phyloP scores from a whole-genome alignment of 2,113 vertebrate genomes.

The Syngnathus typhle region DNA sequence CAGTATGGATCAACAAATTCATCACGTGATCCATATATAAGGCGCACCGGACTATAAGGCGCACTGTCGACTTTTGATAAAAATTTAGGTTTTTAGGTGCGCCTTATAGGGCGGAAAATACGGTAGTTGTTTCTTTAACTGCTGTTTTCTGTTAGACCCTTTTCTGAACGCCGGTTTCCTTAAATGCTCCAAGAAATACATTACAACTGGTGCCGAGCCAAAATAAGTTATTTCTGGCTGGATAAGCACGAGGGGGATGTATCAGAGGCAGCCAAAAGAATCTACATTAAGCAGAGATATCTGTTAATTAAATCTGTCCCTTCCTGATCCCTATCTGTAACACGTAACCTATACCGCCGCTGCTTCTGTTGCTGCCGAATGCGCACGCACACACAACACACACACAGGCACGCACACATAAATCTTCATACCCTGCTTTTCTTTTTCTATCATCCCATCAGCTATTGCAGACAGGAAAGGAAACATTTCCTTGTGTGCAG shows the following conservation, averaged over 20 bases:
- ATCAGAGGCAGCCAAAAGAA: constrained; percentile 65
- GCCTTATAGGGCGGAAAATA: too few species aligned
- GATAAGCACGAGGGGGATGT: constrained; percentile 62
- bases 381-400: constrained; percentile 8
- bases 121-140: constrained; percentile 29
- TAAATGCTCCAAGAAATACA: constrained; percentile 58
- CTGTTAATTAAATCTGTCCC: constrained; percentile 75
- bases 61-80: too few species aligned
- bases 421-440: constrained; percentile 41
- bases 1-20: too few species aligned
- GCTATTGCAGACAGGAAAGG: constrained; percentile 23
- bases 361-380: constrained; percentile 25
- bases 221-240: constrained; percentile 69
- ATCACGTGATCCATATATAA: too few species aligned
- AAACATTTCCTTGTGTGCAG: constrained; percentile 26
- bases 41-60: too few species aligned
- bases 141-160: constrained; percentile 46
- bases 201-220: constrained; percentile 52
- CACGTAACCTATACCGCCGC: constrained; percentile 63
- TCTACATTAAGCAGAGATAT: constrained; percentile 72
- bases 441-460: constrained; percentile 28
- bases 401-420: constrained; percentile 23
- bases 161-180: constrained; percentile 43
- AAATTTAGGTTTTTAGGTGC: too few species aligned
- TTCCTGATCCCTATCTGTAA: constrained; percentile 65